Base-by-base conservation (phyloP, 2,888 invertebrate genomes). In the Eilema griseolum region DNA sequence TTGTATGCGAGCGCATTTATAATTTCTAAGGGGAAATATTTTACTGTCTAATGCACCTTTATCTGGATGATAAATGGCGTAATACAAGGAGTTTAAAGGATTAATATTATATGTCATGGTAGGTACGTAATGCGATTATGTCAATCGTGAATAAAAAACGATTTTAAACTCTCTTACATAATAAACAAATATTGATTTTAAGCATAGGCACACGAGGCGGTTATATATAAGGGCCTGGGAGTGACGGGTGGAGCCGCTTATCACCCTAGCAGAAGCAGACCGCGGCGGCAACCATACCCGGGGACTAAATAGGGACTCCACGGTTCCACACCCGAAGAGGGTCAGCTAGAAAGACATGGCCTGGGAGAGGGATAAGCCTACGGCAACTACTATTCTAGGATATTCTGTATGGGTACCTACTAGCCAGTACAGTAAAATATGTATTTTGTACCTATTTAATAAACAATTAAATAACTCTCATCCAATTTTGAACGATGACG, bases 401-500 rank as follows among this genome's bases (percentile, higher is more conserved):
- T 3, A 41, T 16, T 16, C 41, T 16, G 41, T 16, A 41, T 46
- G n/a, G n/a, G n/a, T n/a, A n/a, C n/a, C n/a, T n/a, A 46, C 7
- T 20, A 46, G 20, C 46, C 20, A 46, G 20, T 46, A 20, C 46
- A 20, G 7, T 8, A 5, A 7, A 20, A 16, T 59, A 14, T 59
- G n/a, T n/a, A n/a, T n/a, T n/a, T n/a, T n/a, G n/a, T n/a, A n/a
- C 0, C 8, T 2, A 5, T n/a, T n/a, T 57, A 24, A 59, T 16
- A 23, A 57, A 24, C 14, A 24, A 62, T 60, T 67, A 59, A 62
- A 16, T 61, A 77, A 57, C 1, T 37, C 70, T 77, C 71, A 61
- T 66, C 70, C 61, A 80, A 77, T 81, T 74, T 68, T 56, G 61
- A 11, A 79, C 31, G 31, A 83, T 83, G 81, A 82, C 79, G 72